Evolutionary conservation across 2,888 invertebrate species (phyloP), one percentile per base, ranked within the genome.

Genomic region (Mechanitis mazaeus): DNA sequence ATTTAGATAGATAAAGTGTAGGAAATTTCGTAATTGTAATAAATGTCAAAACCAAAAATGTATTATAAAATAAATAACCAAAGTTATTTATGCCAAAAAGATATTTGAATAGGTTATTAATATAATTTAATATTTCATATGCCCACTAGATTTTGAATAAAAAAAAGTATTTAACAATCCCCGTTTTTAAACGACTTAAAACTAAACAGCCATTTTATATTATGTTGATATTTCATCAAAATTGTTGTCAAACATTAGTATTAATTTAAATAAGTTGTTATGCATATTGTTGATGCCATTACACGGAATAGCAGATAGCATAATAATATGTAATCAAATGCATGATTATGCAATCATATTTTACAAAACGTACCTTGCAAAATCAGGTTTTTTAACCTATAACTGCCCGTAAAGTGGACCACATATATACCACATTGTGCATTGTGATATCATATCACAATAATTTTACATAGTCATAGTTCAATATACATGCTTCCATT

Each of bases 381-480:
- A 3, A 7, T 42, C 42, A 9, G 42, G 42, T 42, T 9, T 42
- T 42, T 9, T 9, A 9, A 42, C 28, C 31, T 31, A 50, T 11
- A 31, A 50, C 50, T 31, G 50, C 50, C 50, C 50, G 7, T 50
- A 31, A 31, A 9, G 31, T 50, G 50, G 50, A 50, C 50, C 50
- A 50, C 50, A 50, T 50, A 50, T 50, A 6, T 50, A 50, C 50
- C 31, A 42, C 42, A 42, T 11, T 9, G 31, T 50, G 9, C 9
- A 50, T 31, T 50, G 50, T 50, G 50, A 50, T 50, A 50, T 31
- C 50, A 50, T 50, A 5, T 31, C 50, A 50, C 28, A 50, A 50
- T 31, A 47, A 47, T 47, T 47, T 47, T 47, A 47, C 47, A 47
- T 50, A 50, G 50, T 50, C 50, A 50, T 50, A 50, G 50, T 31